Conservation (phyloP, 2,888 invertebrate species). For the Beris chalybata region DNA sequence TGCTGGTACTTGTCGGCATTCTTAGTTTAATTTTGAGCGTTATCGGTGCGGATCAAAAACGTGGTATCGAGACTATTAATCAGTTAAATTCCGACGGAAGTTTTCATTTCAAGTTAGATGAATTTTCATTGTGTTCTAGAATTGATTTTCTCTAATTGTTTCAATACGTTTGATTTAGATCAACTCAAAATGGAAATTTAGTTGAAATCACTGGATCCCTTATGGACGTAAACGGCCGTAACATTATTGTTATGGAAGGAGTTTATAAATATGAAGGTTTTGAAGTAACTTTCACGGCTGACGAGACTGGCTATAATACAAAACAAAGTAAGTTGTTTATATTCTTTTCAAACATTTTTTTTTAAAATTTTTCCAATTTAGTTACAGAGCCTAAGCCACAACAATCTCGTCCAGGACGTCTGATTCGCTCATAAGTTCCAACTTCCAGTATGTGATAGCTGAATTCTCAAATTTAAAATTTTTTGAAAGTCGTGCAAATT, state of each 20-base stretch:
- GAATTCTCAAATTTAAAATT: no score
- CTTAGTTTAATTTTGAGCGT: no score
- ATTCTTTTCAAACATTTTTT: no score
- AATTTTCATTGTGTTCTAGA: neutral
- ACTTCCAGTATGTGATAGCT: no score
- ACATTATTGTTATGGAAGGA: slow-evolving; percentile 2
- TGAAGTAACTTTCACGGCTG: neutral
- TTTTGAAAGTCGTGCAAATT: no score
- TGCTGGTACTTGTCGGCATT: no score
- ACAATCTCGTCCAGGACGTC: no score
- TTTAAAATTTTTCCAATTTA: no score
- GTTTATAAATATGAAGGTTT: slow-evolving; percentile 3
- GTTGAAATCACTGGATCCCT: slow-evolving; percentile 1
- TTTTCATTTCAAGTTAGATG: slow-evolving; percentile 7
- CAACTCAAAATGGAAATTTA: slow-evolving; percentile 10
- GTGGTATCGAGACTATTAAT: slow-evolving; percentile 1
- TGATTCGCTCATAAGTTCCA: no score
- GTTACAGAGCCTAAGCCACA: no score
- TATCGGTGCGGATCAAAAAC: neutral
- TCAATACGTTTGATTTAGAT: neutral
- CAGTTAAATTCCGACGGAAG: slow-evolving; percentile 15
- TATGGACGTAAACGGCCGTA: neutral
- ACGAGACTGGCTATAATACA: slow-evolving; percentile 1
- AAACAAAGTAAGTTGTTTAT: neutral
- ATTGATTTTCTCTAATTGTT: neutral